Base-by-base conservation (phyloP, 2,888 invertebrate species). In the Dryadula phaetusa region DNA sequence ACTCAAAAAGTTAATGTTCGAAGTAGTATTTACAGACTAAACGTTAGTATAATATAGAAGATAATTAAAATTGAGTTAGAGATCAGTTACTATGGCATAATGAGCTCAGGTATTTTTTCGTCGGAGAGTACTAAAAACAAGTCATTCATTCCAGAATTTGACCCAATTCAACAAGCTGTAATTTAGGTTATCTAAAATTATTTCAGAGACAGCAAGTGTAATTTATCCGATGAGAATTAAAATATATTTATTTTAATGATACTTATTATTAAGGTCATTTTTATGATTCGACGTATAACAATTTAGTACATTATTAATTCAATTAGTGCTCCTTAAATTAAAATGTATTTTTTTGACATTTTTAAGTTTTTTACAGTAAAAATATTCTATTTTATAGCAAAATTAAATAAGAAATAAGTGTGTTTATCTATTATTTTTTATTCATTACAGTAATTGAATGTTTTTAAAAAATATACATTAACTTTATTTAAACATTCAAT, bases 171-270 rank as follows among this genome's bases (percentile, higher is more conserved):
- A 16, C 47, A n/a, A 56, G 56, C 34, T 18, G 32, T 58, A 46
- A 58, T 64, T 64, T 46, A 10, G 58, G 58, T 64, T 64, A 64
- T 64, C 56, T 64, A 47, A 58, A 58, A 34, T 25, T 49, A 47
- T 58, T 58, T 58, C 44, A 32, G 53, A 54, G 53, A 52, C 52
- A 52, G 28, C 52, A 16, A 52, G 52, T 52, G 16, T 52, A 52
- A 52, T 52, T 52, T 32, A 16, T 16, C 52, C 52, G n/a, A 37
- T n/a, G n/a, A 56, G 14, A 12, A 22, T 22, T 22, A 22, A 37
- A 56, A 47, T 49, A n/a, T 22, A 14, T 52, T 16, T 5, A 10
- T 52, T 32, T 32, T 8, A 32, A 28, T 28, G 0, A 49, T 28
- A 49, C 28, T 25, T 25, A 16, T 49, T 28, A 16, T 8, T 28